Evolutionary conservation across 1,140 invertebrate species (phyloP), one percentile per base, ranked within the genome.

Genomic region (Antheraea pernyi): DNA sequence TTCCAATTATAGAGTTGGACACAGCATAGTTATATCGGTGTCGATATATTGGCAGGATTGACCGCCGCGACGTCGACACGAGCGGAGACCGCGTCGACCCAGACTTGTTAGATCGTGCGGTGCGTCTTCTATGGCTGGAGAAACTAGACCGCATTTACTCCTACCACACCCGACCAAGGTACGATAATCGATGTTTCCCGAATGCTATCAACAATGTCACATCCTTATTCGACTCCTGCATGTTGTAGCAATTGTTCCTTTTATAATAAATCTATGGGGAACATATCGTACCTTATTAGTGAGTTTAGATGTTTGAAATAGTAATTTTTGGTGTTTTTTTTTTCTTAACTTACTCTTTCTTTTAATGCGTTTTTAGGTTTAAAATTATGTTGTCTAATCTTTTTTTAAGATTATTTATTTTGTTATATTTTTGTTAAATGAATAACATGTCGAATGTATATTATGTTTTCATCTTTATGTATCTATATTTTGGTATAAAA

Each of bases 111-210:
- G 86, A 91, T 74, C 88, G 90, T 69, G 91, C 91, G 67, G 85
- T 93, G 77, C 81, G 90, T 74, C 90, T 93, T 59, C 88, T 92
- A 19, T 88, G 91, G 80, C 86, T 93, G 74, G 87, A 92, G 82
- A 90, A 88, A 74, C 87, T 92, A 79, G 90, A 93, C 86, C 88
- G 86, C 86, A 84, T 90, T 83, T 92, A 93, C 90, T 90, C 90
- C 88, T 92, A 92, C 85, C 89, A 92, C 85, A 91, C 84, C 68
- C 89, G 91, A 86, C 91, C 91, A 91, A 93, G 91, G 91, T 93
- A 93, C 88, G 89, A 86, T 83, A 72, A 83, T 89, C 87, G 87
- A 89, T 89, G 86, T 91, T 81, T 70, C 75, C 75, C 78, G 68
- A 53, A 53, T 53, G 46, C 53, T 66, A 73, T 72, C 71, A 70